Percentiles rank a stretch among this genome's conserved stretches.
Evolutionary conservation across 2,113 vertebrate species (phyloP).

Genomic region (Ictalurus punctatus): DNA sequence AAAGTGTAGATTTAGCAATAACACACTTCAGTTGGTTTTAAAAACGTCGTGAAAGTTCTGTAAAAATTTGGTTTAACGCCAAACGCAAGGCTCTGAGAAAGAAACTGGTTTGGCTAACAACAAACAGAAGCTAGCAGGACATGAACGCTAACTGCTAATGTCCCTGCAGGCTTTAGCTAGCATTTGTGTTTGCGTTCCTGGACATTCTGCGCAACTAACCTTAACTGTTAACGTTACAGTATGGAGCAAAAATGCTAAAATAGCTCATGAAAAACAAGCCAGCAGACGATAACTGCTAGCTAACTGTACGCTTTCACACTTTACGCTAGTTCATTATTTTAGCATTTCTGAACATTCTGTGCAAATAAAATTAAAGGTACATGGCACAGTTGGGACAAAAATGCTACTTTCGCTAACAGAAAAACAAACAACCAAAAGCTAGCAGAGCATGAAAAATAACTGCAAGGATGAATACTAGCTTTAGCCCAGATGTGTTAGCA

Average conservation of each 20-base stretch:
- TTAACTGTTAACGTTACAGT: neutral
- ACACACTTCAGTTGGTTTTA: slow-evolving; percentile 62
- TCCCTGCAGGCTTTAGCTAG: neutral
- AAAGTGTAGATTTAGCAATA: slow-evolving; percentile 77
- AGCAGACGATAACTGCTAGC: neutral
- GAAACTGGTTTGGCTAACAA: neutral
- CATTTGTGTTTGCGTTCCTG: neutral
- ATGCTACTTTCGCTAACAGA: neutral
- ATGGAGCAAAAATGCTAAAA: slow-evolving; percentile 4
- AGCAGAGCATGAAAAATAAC: neutral
- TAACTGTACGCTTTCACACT: neutral
- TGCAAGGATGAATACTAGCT: neutral
- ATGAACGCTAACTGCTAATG: neutral
- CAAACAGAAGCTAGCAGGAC: neutral
- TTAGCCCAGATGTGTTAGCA: neutral
- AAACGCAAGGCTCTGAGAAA: neutral
- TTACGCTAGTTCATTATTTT: neutral
- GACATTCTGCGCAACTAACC: neutral
- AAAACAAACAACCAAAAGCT: neutral
- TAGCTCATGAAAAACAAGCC: neutral
- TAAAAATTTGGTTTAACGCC: neutral
- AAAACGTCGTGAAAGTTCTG: slow-evolving; percentile 39
- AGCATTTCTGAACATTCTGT: neutral
- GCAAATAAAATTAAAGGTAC: neutral
- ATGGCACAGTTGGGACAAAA: neutral